Conservation (phyloP, 2,888 invertebrate species). For the Parasteatoda lunata region DNA sequence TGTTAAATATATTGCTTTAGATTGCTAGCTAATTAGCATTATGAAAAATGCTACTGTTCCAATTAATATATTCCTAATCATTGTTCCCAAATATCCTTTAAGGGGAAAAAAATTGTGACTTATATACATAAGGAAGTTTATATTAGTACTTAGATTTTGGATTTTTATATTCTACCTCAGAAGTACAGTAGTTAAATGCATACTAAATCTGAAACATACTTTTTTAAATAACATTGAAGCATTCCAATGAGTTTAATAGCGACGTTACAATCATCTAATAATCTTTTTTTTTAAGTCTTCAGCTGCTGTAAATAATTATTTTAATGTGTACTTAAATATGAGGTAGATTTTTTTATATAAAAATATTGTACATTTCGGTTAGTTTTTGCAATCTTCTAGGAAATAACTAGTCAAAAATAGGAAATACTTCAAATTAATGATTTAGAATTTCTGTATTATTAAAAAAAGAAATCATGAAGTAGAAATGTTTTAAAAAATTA, state of each 20-base stretch:
- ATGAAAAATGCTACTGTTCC: slow-evolving; percentile 41
- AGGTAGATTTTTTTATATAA: slow-evolving; percentile 23
- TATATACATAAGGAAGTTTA: not conserved
- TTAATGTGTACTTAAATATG: slow-evolving; percentile 42
- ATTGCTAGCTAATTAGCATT: slow-evolving; percentile 35
- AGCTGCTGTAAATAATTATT: not conserved
- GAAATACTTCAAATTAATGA: not conserved
- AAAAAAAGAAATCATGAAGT: not conserved
- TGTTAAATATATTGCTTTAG: slow-evolving; percentile 32
- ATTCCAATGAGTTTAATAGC: not conserved
- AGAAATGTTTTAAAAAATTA: not conserved
- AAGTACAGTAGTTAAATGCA: slow-evolving; percentile 8
- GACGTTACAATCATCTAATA: slow-evolving; percentile 25
- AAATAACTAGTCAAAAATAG: slow-evolving; percentile 25
- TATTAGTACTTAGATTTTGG: slow-evolving; percentile 48
- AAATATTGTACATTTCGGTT: not conserved
- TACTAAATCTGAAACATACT: not conserved
- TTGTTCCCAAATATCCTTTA: too few relatives aligned
- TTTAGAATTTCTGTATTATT: not conserved
- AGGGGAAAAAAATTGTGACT: too few relatives aligned
- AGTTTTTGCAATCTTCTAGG: not conserved
- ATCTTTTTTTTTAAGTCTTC: slow-evolving; percentile 4
- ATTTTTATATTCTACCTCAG: slow-evolving; percentile 47
- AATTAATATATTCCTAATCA: slow-evolving; percentile 24
- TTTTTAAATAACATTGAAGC: not conserved